A percentile compares a stretch with the other conserved stretches of the same genome.
Conservation (phyloP, 2,113 vertebrate species). For the Grammomys surdaster region DNA sequence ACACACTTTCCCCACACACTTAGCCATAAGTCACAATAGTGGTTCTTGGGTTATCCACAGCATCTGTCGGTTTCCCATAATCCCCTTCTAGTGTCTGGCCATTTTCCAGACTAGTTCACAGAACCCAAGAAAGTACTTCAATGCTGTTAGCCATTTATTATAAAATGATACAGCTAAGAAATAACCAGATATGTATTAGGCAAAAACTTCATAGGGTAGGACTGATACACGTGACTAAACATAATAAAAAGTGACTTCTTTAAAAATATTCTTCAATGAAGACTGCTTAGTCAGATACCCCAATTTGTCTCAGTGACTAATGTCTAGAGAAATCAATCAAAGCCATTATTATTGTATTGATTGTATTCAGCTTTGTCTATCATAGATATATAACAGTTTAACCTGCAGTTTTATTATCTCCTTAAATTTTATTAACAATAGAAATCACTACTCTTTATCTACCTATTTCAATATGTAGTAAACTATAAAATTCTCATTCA, state of each 20-base stretch:
- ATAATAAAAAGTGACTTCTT: constrained; percentile 11
- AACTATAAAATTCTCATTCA: constrained; percentile 10
- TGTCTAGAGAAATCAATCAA: not conserved
- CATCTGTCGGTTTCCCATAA: not conserved
- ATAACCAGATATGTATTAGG: not conserved
- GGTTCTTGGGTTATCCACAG: not conserved
- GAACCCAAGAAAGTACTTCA: not conserved
- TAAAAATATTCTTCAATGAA: not conserved
- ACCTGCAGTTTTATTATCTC: not conserved
- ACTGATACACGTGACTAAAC: not conserved
- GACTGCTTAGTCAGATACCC: not conserved
- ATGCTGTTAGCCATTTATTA: not conserved
- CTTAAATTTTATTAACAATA: constrained; percentile 47
- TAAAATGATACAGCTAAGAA: not conserved
- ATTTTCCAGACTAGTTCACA: not conserved
- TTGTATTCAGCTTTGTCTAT: not conserved
- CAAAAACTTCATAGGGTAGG: not conserved
- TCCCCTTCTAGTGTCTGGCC: not conserved
- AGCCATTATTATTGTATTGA: not conserved
- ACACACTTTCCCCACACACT: not conserved
- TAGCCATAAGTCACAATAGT: not conserved
- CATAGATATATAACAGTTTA: not conserved
- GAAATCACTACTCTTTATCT: constrained; percentile 19
- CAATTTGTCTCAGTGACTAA: not conserved
- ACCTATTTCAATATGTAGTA: not conserved